These are phyloP conservation scores for Diglossa cyanea DNA, from an alignment of 2,797 vertebrate genomes.

Conservation along the genomic window DNA sequence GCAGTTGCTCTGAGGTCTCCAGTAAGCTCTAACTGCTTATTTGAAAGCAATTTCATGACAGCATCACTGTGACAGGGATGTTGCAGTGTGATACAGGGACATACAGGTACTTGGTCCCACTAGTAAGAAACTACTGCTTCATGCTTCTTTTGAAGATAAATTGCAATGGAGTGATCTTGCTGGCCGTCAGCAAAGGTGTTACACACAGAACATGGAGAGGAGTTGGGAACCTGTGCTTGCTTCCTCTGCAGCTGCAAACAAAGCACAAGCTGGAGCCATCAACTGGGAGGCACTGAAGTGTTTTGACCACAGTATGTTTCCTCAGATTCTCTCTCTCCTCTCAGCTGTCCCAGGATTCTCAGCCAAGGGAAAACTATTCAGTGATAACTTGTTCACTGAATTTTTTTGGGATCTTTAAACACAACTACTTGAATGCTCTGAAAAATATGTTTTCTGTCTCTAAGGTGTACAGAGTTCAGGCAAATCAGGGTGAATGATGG, in stretches of 20 bases:
- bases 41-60: not conserved
- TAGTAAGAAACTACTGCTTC: not conserved
- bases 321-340: not conserved
- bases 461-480: not conserved
- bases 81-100: not conserved
- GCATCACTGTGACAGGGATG: not conserved
- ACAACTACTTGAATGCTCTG: not conserved
- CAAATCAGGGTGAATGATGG: not conserved
- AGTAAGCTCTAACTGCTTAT: not conserved
- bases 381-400: not conserved
- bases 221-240: not conserved
- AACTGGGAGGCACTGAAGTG: not conserved
- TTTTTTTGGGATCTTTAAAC: not conserved
- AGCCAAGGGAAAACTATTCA: not conserved
- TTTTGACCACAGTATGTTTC: not conserved
- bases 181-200: not conserved
- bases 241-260: not conserved
- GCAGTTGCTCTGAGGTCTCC: not conserved
- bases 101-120: not conserved
- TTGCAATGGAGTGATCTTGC: not conserved
- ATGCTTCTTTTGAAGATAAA: not conserved
- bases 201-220: not conserved
- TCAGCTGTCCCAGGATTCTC: not conserved
- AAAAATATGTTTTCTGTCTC: not conserved
- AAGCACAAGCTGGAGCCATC: not conserved